Evolutionary conservation across 2,113 vertebrate genomes (phyloP).

Genomic region (Heteronetta atricapilla): DNA sequence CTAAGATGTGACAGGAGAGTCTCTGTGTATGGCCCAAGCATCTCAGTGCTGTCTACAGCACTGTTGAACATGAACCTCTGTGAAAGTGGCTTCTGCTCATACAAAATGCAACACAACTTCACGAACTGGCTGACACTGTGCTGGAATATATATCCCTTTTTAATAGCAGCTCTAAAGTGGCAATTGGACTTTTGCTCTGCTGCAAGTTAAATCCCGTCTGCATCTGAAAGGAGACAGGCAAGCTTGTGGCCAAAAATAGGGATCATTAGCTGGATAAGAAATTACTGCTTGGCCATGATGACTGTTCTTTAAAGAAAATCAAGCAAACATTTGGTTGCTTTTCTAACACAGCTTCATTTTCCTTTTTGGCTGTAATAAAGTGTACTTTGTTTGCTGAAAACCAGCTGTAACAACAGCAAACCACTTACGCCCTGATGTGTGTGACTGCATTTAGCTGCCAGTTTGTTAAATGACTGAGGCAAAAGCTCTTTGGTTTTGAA

Average conservation of each 20-base stretch:
- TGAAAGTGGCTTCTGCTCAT: background rate
- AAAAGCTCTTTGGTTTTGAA: background rate
- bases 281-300: background rate
- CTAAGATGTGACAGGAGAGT: background rate
- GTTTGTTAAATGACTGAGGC: background rate
- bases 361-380: background rate
- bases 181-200: background rate
- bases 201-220: background rate
- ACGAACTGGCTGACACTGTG: background rate
- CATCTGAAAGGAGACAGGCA: background rate
- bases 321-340: background rate
- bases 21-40: background rate
- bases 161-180: background rate
- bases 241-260: background rate
- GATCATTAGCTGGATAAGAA: background rate
- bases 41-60: background rate
- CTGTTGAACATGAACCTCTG: background rate
- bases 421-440: background rate
- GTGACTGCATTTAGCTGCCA: background rate
- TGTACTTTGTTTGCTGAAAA: conserved; percentile 2
- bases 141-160: background rate
- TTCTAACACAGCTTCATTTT: background rate
- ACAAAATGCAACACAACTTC: background rate
- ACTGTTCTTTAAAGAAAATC: background rate
- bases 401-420: background rate